Percentiles rank a stretch among this genome's conserved stretches.
Evolutionary conservation across 2,888 invertebrate species (phyloP).

Genomic region (Tetragnatha montana): DNA sequence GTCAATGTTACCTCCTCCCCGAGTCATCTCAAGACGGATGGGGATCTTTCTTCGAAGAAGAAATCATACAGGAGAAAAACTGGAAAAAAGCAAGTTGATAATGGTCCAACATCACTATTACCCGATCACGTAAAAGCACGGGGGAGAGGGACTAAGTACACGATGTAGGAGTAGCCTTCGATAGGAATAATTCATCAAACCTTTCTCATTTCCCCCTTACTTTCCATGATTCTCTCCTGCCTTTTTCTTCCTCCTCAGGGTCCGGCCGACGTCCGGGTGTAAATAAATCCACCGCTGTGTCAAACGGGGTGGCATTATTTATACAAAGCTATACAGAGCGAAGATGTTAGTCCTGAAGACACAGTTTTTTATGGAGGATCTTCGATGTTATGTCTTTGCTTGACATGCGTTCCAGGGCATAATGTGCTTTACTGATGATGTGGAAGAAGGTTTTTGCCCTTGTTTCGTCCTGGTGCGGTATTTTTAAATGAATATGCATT

Average conservation of each 20-base stretch:
- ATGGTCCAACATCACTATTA: conserved; percentile 54
- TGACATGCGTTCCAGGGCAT: not conserved
- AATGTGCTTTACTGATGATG: not conserved
- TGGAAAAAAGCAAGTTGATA: conserved; percentile 41
- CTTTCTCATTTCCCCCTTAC: conserved; percentile 20
- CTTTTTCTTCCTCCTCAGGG: conserved; percentile 32
- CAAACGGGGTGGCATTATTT: conserved; percentile 69
- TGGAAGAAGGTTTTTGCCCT: not conserved
- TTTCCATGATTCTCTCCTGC: conserved; percentile 39
- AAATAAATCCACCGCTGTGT: conserved; percentile 65
- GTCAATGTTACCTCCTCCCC: no score
- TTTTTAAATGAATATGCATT: no score
- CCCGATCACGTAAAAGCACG: conserved; percentile 7
- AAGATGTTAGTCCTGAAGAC: conserved; percentile 41
- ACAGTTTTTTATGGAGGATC: conserved; percentile 31
- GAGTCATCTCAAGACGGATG: not conserved
- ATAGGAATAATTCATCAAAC: conserved; percentile 68
- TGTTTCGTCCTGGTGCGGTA: not conserved
- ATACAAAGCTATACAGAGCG: conserved; percentile 45
- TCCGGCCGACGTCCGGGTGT: conserved; percentile 42
- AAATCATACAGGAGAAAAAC: not conserved
- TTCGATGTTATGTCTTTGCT: conserved; percentile 30
- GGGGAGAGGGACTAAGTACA: conserved; percentile 52
- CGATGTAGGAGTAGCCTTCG: conserved; percentile 58
- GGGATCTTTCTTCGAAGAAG: not conserved